Evolutionary conservation across 2,113 vertebrate genomes (phyloP).

Genomic region (Galeopterus variegatus): DNA sequence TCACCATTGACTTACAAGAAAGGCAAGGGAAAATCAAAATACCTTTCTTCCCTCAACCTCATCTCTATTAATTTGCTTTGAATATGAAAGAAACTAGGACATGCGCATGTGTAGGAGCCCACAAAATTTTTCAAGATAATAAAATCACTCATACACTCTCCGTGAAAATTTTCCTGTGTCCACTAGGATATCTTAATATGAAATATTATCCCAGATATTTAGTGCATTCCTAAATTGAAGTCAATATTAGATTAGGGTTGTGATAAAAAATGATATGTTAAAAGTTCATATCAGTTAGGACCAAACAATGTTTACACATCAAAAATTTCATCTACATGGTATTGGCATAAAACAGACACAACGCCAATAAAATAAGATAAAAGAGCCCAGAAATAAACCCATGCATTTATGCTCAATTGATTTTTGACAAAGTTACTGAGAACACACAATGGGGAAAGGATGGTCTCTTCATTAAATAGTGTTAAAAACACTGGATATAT

Average conservation of each 20-base stretch:
- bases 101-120: not conserved
- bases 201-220: not conserved
- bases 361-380: no score
- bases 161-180: not conserved
- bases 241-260: not conserved
- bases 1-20: not conserved
- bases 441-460: no score
- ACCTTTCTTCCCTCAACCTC: accelerated
- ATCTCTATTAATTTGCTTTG: not conserved
- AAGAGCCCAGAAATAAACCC: no score
- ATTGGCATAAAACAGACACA: no score
- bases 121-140: not conserved
- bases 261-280: not conserved
- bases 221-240: not conserved
- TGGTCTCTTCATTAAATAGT: no score
- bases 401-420: no score
- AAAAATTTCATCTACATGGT: not conserved
- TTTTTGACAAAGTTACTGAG: no score
- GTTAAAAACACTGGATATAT: no score
- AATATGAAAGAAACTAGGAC: not conserved
- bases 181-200: not conserved
- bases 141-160: not conserved
- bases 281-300: not conserved
- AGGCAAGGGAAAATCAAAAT: not conserved
- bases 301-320: not conserved